phyloP scores from a whole-genome alignment of 2,888 invertebrate genomes.

The Aporophyla nigra region DNA sequence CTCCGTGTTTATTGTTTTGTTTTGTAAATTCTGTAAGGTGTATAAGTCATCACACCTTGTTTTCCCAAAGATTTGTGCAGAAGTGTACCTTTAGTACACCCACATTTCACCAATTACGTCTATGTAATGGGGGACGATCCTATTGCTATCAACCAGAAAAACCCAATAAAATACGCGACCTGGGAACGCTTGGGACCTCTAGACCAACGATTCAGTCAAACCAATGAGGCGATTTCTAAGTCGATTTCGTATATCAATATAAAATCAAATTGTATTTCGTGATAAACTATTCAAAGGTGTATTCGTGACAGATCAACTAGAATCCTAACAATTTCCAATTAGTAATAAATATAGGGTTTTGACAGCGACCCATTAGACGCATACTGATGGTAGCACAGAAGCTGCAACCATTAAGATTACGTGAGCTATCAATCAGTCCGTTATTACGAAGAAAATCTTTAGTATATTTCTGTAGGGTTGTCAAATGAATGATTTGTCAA shows the following conservation, averaged over 20 bases:
- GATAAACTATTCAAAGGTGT: neutral
- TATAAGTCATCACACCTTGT: no score
- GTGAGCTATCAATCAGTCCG: slow-evolving; percentile 62
- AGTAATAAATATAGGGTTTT: slow-evolving; percentile 17
- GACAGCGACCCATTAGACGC: slow-evolving; percentile 38
- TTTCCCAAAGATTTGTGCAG: no score
- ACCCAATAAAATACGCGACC: no score
- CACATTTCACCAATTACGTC: no score
- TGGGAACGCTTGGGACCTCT: no score
- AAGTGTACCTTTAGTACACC: no score
- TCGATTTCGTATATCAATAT: neutral
- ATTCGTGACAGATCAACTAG: slow-evolving; percentile 9
- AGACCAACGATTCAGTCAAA: no score
- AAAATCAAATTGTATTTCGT: neutral
- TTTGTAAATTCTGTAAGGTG: no score
- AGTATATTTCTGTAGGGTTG: slow-evolving; percentile 15
- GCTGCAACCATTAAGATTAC: slow-evolving; percentile 52
- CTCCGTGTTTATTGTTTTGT: no score
- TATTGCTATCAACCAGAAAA: no score
- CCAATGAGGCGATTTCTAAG: neutral
- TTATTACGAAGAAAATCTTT: slow-evolving; percentile 56
- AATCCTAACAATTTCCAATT: neutral
- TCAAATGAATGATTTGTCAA: neutral
- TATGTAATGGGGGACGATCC: no score
- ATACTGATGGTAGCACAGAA: slow-evolving; percentile 44